Percentiles rank a stretch among this genome's conserved stretches.
These are phyloP conservation scores for Geopemphigus sp. DNA, from an alignment of 1,140 invertebrate genomes.

Conservation along the genomic window DNA sequence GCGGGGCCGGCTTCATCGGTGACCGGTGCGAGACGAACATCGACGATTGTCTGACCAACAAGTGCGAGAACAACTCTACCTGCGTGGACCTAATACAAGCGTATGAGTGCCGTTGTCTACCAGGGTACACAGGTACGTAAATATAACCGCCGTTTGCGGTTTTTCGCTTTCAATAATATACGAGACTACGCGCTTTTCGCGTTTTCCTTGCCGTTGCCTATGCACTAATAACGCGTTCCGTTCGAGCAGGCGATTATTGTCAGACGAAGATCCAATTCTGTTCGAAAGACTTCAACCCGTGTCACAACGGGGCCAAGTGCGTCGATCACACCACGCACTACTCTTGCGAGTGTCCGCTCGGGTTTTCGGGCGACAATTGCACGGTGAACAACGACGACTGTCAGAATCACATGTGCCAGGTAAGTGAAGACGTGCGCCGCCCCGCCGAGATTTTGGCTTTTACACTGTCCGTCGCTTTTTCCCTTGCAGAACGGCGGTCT, in stretches of 20 bases:
- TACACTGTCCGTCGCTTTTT: neutral
- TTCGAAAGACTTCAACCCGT: conserved; percentile 84
- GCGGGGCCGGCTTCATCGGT: conserved; percentile 82
- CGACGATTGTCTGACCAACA: conserved; percentile 78
- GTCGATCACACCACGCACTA: conserved; percentile 85
- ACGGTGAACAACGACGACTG: conserved; percentile 91
- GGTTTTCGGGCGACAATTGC: conserved; percentile 91
- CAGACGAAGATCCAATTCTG: conserved; percentile 92
- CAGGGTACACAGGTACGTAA: conserved; percentile 75
- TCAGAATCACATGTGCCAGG: conserved; percentile 86
- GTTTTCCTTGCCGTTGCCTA: no score
- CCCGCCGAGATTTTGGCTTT: no score
- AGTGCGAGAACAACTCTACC: conserved; percentile 87
- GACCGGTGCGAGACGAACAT: conserved; percentile 88
- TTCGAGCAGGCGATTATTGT: conserved; percentile 66
- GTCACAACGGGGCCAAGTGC: conserved; percentile 88
- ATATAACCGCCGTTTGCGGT: no score
- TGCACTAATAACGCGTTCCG: no score
- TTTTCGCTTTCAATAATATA: no score
- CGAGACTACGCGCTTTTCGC: no score
- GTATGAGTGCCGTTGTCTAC: conserved; percentile 79
- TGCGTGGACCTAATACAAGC: conserved; percentile 81
- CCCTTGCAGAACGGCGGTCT: conserved; percentile 78
- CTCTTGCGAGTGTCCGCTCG: conserved; percentile 85
- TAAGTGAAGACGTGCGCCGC: no score